Evolutionary conservation across 2,888 invertebrate species (phyloP).

Genomic region (Nephrocerus scutellatus): DNA sequence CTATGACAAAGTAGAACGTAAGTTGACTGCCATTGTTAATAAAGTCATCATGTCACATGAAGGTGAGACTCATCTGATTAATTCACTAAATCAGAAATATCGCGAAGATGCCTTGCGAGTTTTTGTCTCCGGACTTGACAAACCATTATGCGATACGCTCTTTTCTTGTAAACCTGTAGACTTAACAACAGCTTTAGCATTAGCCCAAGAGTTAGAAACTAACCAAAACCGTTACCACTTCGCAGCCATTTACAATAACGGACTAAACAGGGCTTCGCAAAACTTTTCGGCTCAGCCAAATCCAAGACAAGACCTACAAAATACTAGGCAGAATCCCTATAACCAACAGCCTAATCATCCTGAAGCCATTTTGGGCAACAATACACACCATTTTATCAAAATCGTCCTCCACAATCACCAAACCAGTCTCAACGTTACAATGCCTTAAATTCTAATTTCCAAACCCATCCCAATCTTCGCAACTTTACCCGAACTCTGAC

Average conservation of each 20-base stretch:
- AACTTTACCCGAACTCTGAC: too few species aligned
- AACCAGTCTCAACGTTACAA: too few species aligned
- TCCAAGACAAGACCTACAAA: not conserved
- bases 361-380: too few species aligned
- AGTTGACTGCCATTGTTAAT: conserved; percentile 6
- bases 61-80: not conserved
- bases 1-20: conserved; percentile 6
- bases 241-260: not conserved
- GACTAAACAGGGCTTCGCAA: too few species aligned
- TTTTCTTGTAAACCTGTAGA: conserved; percentile 5
- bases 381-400: too few species aligned
- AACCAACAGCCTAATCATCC: too few species aligned
- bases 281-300: not conserved
- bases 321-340: conserved; percentile 1
- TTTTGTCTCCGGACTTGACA: conserved; percentile 8
- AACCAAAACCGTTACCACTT: too few species aligned
- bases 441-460: too few species aligned
- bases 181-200: conserved; percentile 2
- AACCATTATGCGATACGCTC: conserved; percentile 5
- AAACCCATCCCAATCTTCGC: too few species aligned
- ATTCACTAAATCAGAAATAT: conserved; percentile 8
- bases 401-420: too few species aligned
- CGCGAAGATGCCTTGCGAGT: conserved; percentile 7
- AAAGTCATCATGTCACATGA: conserved; percentile 9
- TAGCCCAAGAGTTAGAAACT: conserved; percentile 3